These are phyloP conservation scores for Equus przewalskii DNA, from an alignment of 2,113 vertebrate species.

Conservation along the genomic window DNA sequence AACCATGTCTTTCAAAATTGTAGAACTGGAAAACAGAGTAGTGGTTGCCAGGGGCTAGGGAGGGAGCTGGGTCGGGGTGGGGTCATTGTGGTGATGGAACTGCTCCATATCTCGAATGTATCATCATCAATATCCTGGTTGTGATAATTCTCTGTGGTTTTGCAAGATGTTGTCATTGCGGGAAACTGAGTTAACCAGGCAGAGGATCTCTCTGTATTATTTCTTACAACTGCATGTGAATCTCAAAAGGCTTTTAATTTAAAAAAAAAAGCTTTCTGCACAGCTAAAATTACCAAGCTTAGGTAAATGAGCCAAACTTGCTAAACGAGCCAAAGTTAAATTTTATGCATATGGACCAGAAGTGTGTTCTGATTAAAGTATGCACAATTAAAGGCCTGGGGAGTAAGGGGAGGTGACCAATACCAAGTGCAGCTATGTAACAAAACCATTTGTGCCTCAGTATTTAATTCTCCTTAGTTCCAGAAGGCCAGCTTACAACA, in stretches of 20 bases:
- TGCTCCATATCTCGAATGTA: neutral
- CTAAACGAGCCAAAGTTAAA: slow-evolving; percentile 64
- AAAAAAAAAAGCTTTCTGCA: neutral
- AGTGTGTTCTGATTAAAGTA: slow-evolving; percentile 63
- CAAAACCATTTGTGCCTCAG: slow-evolving; percentile 39
- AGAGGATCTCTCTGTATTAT: neutral
- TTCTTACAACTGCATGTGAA: neutral
- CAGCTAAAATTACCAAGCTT: neutral
- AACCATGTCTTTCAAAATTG: neutral
- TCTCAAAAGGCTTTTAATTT: slow-evolving; percentile 16
- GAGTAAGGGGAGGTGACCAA: neutral
- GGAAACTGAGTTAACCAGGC: neutral
- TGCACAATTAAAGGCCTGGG: slow-evolving; percentile 11
- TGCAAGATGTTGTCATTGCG: neutral
- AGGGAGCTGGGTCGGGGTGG: neutral
- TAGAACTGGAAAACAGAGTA: neutral
- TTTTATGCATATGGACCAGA: slow-evolving; percentile 57
- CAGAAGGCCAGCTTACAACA: neutral
- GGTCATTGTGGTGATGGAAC: neutral
- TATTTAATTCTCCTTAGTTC: neutral
- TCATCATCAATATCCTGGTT: neutral
- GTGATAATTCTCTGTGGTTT: neutral
- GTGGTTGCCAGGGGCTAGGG: neutral
- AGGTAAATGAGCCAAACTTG: neutral
- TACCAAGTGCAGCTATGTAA: neutral